Conservation (phyloP, 2,888 invertebrate genomes). For the Hecatera dysodea region DNA sequence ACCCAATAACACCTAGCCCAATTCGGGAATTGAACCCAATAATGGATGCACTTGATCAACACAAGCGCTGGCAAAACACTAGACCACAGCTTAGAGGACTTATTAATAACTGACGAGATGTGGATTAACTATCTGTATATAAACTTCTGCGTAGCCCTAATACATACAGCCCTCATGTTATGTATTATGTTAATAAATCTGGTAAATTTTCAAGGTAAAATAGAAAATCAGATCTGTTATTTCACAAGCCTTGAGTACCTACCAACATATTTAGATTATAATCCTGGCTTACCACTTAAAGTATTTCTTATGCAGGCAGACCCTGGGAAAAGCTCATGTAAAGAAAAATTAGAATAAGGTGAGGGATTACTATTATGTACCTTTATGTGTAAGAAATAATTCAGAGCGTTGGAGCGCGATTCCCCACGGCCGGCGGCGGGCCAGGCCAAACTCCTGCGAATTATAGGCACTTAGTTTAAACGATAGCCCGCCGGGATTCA, state of each 20-base stretch:
- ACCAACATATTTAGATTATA: constrained; percentile 11
- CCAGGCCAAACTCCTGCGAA: constrained; percentile 87
- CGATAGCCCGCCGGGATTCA: constrained; percentile 83
- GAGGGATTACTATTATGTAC: constrained; percentile 51
- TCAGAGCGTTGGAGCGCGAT: constrained; percentile 80
- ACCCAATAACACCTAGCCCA: background rate
- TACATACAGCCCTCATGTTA: background rate
- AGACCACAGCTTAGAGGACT: background rate
- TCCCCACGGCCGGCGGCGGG: constrained; percentile 77
- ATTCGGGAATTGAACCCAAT: background rate
- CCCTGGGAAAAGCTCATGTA: constrained; percentile 1
- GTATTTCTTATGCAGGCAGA: constrained; percentile 11
- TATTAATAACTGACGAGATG: background rate
- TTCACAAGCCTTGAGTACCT: background rate
- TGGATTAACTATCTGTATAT: background rate
- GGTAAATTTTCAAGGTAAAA: background rate
- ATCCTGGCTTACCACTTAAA: constrained; percentile 17
- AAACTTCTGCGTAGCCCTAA: too few species aligned
- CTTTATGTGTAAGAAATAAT: constrained; percentile 79
- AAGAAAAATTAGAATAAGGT: constrained; percentile 47
- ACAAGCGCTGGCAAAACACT: too few species aligned
- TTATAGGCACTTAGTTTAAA: constrained; percentile 89
- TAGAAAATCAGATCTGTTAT: background rate
- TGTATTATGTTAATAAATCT: background rate
- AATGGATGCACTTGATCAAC: too few species aligned